Percentiles rank a stretch among this genome's conserved stretches.
Evolutionary conservation across 2,888 invertebrate genomes (phyloP).

Genomic region (Psococerastis gibbosa): DNA sequence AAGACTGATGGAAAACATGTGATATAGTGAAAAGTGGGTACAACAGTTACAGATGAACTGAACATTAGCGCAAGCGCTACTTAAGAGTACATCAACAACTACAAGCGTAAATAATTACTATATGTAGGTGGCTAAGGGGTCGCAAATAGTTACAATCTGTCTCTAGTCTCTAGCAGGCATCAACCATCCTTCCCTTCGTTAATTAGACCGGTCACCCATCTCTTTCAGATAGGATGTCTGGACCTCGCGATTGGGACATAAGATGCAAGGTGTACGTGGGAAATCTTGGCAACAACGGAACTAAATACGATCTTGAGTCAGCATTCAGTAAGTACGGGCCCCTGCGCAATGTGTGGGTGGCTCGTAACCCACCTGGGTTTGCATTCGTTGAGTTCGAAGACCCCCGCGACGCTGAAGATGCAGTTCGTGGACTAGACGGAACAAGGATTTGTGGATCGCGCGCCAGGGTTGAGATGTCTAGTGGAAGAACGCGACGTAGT

Average conservation of each 20-base stretch:
- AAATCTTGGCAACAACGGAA: slow-evolving; percentile 75
- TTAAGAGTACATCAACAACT: no score
- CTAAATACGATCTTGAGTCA: slow-evolving; percentile 75
- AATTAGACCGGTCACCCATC: no score
- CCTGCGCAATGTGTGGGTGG: slow-evolving; percentile 83
- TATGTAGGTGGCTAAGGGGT: no score
- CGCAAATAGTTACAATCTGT: no score
- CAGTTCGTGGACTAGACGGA: slow-evolving; percentile 65
- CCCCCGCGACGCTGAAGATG: slow-evolving; percentile 70
- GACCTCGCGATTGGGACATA: slow-evolving; percentile 63
- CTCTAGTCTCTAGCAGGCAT: no score
- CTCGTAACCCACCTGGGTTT: slow-evolving; percentile 81
- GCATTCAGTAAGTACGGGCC: slow-evolving; percentile 77
- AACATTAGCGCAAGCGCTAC: no score
- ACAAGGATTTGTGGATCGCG: slow-evolving; percentile 73
- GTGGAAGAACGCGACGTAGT: slow-evolving; percentile 58
- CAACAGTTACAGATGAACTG: no score
- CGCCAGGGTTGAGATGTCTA: slow-evolving; percentile 85
- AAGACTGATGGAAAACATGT: no score
- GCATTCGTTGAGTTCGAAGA: slow-evolving; percentile 84
- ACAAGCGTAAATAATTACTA: no score
- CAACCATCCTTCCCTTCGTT: no score
- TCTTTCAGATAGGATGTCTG: no score
- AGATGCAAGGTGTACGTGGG: slow-evolving; percentile 88
- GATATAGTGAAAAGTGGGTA: no score